Conservation (phyloP, 2,113 vertebrate genomes). For the Carassius auratus region DNA sequence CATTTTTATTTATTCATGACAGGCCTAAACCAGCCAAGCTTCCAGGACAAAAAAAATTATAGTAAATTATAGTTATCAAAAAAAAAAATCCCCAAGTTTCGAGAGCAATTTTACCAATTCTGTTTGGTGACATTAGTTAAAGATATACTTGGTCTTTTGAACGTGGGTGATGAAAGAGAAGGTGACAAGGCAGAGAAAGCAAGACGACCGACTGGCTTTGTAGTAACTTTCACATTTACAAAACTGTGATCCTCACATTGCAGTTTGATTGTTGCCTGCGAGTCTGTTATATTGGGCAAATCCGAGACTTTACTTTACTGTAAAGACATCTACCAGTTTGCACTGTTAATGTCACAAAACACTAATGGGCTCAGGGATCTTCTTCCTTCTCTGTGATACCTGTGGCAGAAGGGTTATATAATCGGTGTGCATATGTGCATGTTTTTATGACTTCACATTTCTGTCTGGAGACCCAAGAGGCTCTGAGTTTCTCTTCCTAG, state of each 20-base stretch:
- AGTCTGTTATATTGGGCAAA: slow-evolving; percentile 37
- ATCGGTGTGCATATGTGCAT: slow-evolving; percentile 15
- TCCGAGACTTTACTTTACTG: neutral
- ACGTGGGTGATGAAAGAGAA: slow-evolving; percentile 32
- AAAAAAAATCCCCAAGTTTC: too few species aligned
- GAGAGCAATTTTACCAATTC: neutral
- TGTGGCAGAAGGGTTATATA: neutral
- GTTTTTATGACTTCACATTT: slow-evolving; percentile 54
- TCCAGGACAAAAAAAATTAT: too few species aligned
- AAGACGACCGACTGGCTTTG: slow-evolving; percentile 11
- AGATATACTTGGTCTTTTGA: neutral
- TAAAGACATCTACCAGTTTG: slow-evolving; percentile 25
- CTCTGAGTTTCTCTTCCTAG: slow-evolving; percentile 46
- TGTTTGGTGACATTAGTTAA: neutral
- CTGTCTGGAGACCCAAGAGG: slow-evolving; percentile 46
- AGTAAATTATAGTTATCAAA: too few species aligned
- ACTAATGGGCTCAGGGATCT: neutral
- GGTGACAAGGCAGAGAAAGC: slow-evolving; percentile 1
- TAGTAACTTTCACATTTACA: slow-evolving; percentile 48
- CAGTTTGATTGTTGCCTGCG: neutral
- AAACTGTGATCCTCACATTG: slow-evolving; percentile 47
- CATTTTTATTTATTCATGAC: too few species aligned
- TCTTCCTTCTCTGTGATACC: neutral
- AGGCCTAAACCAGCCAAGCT: too few species aligned
- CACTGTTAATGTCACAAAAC: slow-evolving; percentile 42